Evolutionary conservation across 2,113 vertebrate species (phyloP).

Genomic region (Mugil cephalus): DNA sequence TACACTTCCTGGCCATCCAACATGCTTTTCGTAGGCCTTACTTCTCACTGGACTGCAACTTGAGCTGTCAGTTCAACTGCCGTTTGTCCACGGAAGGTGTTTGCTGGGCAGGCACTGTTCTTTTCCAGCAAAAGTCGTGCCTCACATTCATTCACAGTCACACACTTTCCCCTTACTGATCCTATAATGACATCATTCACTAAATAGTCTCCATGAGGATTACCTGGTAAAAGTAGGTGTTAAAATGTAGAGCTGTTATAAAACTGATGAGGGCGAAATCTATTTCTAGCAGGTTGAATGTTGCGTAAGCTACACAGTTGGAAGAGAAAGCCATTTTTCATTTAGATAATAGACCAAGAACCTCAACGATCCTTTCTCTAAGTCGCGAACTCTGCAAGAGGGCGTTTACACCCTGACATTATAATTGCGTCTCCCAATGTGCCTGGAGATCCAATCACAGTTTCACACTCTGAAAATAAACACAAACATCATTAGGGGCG

Average conservation of each 20-base stretch:
- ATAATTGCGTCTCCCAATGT: too few species aligned
- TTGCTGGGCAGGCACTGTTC: constrained; percentile 18
- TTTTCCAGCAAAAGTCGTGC: constrained; percentile 26
- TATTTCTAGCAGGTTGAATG: not conserved
- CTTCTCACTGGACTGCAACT: not conserved
- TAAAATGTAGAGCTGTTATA: not conserved
- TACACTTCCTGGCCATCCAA: not conserved
- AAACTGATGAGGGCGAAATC: not conserved
- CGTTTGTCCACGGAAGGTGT: constrained; percentile 12
- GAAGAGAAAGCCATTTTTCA: not conserved
- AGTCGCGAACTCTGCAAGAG: too few species aligned
- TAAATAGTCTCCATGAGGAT: not conserved
- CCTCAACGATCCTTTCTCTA: too few species aligned
- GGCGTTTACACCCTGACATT: too few species aligned
- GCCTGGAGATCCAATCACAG: too few species aligned
- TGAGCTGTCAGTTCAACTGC: not conserved
- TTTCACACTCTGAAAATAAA: too few species aligned
- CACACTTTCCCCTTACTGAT: not conserved
- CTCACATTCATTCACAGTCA: constrained; percentile 38
- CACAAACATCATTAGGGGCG: too few species aligned
- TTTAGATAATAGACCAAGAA: not conserved
- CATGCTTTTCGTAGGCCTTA: not conserved
- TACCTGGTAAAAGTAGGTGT: not conserved
- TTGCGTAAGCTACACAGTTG: not conserved
- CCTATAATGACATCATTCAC: not conserved